Percentiles rank a stretch among this genome's conserved stretches.
phyloP scores from a whole-genome alignment of 2,113 vertebrate genomes.

The Trogon surrucura region DNA sequence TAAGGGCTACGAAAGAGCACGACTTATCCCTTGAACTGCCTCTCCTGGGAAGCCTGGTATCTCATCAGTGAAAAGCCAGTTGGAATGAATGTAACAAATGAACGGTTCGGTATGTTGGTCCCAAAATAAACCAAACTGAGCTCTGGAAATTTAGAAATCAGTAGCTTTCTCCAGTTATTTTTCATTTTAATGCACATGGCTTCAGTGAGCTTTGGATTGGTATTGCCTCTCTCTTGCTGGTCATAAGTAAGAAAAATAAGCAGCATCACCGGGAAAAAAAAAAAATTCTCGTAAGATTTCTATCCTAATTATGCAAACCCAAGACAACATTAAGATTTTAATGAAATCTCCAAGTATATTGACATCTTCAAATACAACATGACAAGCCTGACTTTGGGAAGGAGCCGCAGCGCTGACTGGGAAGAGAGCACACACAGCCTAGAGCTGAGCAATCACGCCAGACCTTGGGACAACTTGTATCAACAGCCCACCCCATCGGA shows the following conservation, averaged over 20 bases:
- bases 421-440: neutral
- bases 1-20: neutral
- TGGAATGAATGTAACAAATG: neutral
- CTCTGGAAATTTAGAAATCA: neutral
- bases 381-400: neutral
- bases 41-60: neutral
- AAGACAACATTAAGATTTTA: neutral
- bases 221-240: neutral
- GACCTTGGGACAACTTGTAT: neutral
- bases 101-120: neutral
- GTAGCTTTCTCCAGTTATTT: neutral
- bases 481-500: neutral
- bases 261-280: neutral
- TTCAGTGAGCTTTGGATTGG: neutral
- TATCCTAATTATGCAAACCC: neutral
- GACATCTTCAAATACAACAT: neutral
- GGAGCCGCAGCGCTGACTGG: neutral
- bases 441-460: neutral
- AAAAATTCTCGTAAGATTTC: neutral
- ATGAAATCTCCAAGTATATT: neutral
- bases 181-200: neutral
- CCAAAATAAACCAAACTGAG: neutral
- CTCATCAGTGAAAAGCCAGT: neutral
- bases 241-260: neutral
- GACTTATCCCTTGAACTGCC: neutral